Evolutionary conservation across 2,797 vertebrate genomes (phyloP), one percentile per base, ranked within the genome.

Genomic region (Mus spretus): DNA sequence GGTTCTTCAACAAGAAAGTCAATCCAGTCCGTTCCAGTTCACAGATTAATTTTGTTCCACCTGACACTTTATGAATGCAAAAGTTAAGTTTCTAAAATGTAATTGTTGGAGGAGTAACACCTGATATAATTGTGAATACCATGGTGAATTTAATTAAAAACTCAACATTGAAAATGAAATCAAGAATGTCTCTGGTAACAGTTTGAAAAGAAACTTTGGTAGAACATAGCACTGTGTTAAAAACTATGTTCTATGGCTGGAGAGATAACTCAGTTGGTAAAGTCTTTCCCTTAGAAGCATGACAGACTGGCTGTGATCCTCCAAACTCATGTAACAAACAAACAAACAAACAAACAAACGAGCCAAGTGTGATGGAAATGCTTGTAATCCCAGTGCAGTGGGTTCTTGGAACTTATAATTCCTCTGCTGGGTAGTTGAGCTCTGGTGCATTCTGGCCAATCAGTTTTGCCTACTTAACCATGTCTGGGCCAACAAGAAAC

Each of bases 161-260:
- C 84, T 87, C 78, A 74, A 63, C 77, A 77, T 55, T 93, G 90
- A 86, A 85, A 74, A 70, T 92, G 78, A 96, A 95, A 91, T 81
- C 75, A 67, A 90, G 55, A 95, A 17, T 57, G 77, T 53, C 53
- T 82, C 2, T 88, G 70, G 2, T 90, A 83, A 74, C 78, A n/a
- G 61, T 65, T 47, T 40, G 26, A 86, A 61, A 75, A 93, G 50
- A 57, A 53, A 86, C 40, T 95, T 94, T 78, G 59, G 28, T 44
- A 87, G 37, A 81, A 22, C 63, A 63, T 19, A 89, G 37, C 13
- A 77, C 31, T 0, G 10, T 72, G 14, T 26, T 70, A 44, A 93
- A 96, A 94, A 77, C 44, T 86, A 8, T 28, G 28, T 19, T 61
- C 26, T 75, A 31, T 40, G 13, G 14, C 22, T 88, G 24, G 9